Base-by-base conservation (phyloP, 2,113 vertebrate species). In the Pelusios castaneus region DNA sequence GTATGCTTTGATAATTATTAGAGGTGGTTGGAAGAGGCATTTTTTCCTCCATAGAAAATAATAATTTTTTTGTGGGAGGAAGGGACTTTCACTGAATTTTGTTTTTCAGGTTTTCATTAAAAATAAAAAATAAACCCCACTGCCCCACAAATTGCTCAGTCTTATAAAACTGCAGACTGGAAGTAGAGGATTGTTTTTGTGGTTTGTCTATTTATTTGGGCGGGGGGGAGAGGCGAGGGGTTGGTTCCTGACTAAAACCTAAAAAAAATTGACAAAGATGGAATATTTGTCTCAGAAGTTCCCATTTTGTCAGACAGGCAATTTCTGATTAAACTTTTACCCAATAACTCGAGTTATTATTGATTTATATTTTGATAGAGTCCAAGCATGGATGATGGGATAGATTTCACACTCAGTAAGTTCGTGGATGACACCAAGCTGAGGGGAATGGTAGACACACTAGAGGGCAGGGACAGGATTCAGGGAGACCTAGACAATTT, bases 201-300 rank as follows among this genome's bases (percentile, higher is more conserved):
- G 31, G 6, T 29, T 60, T 60, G 29, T 52, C 51, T 52, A 17
- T 52, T 52, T 51, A 51, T 11, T 60, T 34, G 29, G 58, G 63
- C n/a, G n/a, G n/a, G n/a, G n/a, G n/a, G n/a, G n/a, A 14, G 34
- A 8, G n/a, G 19, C 9, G 1, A 2, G n/a, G 34, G 19, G 19
- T 10, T 67, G 63, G 63, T 67, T 17, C 21, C n/a, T 67, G n/a
- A 76, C 24, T 27, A 76, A 76, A 76, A 27, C 41, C 25, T 45
- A 12, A 24, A 16, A 43, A 27, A 14, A 12, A 6, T 76, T 76
- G 41, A 76, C 41, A 45, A 45, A 76, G 43, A 45, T 76, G 41
- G 24, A 45, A 45, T 21, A 8, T 45, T 29, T 76, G 41, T 76
- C 25, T 41, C 21, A 43, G 41, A 75, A 76, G 13, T 25, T 14